Evolutionary conservation across 1,140 invertebrate genomes (phyloP).

Genomic region (Pararge aegeria): DNA sequence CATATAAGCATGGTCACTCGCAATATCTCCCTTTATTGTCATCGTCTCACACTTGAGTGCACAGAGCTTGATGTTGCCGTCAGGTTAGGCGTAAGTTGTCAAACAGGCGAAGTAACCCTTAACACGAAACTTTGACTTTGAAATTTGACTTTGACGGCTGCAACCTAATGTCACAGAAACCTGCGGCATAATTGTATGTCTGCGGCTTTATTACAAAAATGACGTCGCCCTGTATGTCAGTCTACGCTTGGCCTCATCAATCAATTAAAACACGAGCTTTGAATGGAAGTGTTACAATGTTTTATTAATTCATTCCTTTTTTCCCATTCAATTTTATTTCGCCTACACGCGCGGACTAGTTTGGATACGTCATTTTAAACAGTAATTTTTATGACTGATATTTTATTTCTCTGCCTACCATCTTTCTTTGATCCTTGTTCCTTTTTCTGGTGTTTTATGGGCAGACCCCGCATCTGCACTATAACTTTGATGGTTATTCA

Average conservation of each 20-base stretch:
- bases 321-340: slow-evolving; percentile 51
- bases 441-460: too few species aligned
- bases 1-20: slow-evolving; percentile 7
- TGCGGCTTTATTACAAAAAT: too few species aligned
- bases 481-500: too few species aligned
- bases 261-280: slow-evolving; percentile 50
- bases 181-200: too few species aligned
- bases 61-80: slow-evolving; percentile 6
- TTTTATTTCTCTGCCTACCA: not conserved
- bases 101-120: too few species aligned
- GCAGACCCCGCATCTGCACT: too few species aligned
- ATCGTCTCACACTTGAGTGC: not conserved
- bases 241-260: slow-evolving; percentile 30
- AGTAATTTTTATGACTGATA: not conserved
- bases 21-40: not conserved
- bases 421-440: not conserved
- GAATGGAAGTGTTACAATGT: slow-evolving; percentile 53
- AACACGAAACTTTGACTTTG: too few species aligned
- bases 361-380: slow-evolving; percentile 34
- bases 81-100: too few species aligned
- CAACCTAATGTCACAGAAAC: too few species aligned
- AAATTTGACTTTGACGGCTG: too few species aligned
- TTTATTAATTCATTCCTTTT: slow-evolving; percentile 44
- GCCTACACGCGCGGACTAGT: slow-evolving; percentile 48
- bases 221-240: too few species aligned